Conservation (phyloP, 2,888 invertebrate species). For the Onthophagus sagittarius region DNA sequence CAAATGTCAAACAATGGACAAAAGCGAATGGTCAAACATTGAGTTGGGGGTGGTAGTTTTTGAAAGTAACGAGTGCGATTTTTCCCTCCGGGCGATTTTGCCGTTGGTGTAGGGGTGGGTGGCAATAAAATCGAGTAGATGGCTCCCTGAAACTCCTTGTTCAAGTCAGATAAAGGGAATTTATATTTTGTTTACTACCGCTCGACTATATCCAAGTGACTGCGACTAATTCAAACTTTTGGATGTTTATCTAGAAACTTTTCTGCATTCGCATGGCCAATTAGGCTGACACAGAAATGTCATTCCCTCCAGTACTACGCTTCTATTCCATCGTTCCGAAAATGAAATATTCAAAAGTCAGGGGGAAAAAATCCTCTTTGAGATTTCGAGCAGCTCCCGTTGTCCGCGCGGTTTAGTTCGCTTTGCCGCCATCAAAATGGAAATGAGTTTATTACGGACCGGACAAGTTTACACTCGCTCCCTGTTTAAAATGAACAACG, state of each 20-base stretch:
- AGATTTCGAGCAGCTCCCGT: not conserved
- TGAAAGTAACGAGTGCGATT: not conserved
- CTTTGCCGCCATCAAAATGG: constrained; percentile 4
- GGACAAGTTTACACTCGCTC: constrained; percentile 10
- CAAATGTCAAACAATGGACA: not conserved
- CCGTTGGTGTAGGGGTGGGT: too few relatives aligned
- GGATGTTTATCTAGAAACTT: not conserved
- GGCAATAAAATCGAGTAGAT: not conserved
- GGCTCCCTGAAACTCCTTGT: not conserved
- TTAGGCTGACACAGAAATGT: not conserved
- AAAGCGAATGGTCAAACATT: not conserved
- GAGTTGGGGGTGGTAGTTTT: not conserved
- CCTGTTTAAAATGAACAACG: constrained; percentile 10
- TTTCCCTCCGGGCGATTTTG: too few relatives aligned
- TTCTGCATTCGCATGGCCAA: not conserved
- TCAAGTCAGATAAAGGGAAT: not conserved
- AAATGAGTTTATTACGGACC: constrained; percentile 11
- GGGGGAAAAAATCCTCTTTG: not conserved
- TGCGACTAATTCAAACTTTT: not conserved
- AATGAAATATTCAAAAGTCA: not conserved
- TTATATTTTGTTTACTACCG: not conserved
- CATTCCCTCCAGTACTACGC: not conserved
- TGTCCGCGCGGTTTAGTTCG: not conserved
- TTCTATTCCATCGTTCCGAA: not conserved
- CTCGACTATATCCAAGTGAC: not conserved